A percentile compares a stretch with the other conserved stretches of the same genome.
phyloP scores from a whole-genome alignment of 2,113 vertebrate genomes.

The Crocuta crocuta region DNA sequence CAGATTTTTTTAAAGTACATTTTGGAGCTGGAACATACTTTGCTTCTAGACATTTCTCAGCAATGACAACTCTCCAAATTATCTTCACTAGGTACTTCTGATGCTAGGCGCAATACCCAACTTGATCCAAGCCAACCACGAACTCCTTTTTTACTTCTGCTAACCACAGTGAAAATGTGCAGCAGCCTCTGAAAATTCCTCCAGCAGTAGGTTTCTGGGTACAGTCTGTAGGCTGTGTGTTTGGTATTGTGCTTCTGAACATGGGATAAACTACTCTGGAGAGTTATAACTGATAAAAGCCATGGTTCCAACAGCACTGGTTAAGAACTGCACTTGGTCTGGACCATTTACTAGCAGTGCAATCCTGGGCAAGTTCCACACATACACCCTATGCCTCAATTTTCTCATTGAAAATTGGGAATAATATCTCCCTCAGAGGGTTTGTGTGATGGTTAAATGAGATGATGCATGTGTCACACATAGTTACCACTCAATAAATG shows the following conservation, averaged over 20 bases:
- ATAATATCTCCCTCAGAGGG: background rate
- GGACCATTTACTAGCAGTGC: background rate
- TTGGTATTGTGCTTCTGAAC: background rate
- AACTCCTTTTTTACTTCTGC: background rate
- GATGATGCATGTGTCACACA: background rate
- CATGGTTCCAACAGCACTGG: background rate
- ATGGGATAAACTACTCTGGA: background rate
- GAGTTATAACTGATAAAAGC: background rate
- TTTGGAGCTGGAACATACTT: background rate
- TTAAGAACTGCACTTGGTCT: background rate
- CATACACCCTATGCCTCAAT: background rate
- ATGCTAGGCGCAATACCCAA: background rate
- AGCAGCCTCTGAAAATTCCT: background rate
- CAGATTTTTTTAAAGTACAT: background rate
- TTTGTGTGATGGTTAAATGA: background rate
- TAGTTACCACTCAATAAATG: background rate
- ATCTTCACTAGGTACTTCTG: background rate
- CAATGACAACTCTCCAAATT: constrained; percentile 30
- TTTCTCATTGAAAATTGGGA: background rate
- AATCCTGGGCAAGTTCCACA: too few relatives aligned
- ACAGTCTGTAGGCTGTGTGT: background rate
- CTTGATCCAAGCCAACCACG: background rate
- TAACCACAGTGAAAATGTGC: background rate
- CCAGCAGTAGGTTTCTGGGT: background rate
- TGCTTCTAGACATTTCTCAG: background rate